Evolutionary conservation across 2,797 vertebrate species (phyloP).

Genomic region (Mus minutoides): DNA sequence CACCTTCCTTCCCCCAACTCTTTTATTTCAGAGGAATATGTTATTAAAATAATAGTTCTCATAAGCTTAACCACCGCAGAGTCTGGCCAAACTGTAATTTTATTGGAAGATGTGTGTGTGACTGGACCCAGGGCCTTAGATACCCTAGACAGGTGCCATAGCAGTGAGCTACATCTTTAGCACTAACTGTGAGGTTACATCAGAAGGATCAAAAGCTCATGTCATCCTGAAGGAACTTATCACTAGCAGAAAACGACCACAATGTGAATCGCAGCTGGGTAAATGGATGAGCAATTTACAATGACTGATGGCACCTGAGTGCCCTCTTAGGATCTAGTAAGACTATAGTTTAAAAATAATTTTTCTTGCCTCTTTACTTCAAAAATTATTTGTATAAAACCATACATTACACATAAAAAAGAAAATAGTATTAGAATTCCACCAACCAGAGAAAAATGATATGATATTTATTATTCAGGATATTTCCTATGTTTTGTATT

Average conservation of each 20-base stretch:
- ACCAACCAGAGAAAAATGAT: neutral
- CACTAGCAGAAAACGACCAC: neutral
- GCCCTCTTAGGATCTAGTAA: neutral
- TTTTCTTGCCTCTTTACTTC: neutral
- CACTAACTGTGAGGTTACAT: neutral
- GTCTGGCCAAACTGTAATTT: neutral
- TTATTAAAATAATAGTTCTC: neutral
- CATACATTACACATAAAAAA: neutral
- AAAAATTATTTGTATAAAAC: constrained; percentile 26
- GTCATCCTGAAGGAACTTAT: constrained; percentile 2
- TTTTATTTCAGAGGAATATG: neutral
- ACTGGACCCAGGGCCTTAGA: neutral
- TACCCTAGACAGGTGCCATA: neutral
- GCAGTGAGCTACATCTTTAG: neutral
- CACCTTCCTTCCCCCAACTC: neutral
- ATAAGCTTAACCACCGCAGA: neutral
- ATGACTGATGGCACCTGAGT: neutral
- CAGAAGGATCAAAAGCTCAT: neutral
- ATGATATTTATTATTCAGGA: neutral
- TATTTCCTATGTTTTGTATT: neutral
- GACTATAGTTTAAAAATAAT: constrained; percentile 34
- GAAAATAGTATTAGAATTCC: neutral
- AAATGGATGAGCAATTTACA: neutral
- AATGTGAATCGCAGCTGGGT: neutral
- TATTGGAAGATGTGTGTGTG: neutral